A percentile compares a stretch with the other conserved stretches of the same genome.
Conservation (phyloP, 1,140 invertebrate species). For the Cotesia chilonis region DNA sequence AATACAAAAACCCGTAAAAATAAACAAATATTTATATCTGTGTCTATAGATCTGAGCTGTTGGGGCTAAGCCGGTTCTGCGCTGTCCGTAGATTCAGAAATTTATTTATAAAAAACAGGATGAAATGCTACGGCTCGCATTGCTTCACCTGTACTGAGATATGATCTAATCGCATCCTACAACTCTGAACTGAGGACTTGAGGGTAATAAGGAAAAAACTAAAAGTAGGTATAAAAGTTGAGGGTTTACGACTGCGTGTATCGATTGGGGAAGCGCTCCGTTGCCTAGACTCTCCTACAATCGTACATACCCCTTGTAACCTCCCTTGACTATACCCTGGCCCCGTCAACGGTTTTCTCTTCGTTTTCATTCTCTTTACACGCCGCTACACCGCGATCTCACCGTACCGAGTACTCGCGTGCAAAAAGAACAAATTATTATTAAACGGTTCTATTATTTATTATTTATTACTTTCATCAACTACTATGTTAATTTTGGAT, state of each 20-base stretch:
- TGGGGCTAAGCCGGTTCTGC: too few species aligned
- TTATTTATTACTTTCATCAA: conserved; percentile 41
- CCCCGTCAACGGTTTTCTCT: conserved; percentile 28
- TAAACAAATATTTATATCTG: neutral
- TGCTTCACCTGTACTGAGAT: too few species aligned
- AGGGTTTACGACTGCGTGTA: conserved; percentile 46
- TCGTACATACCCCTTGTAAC: conserved; percentile 45
- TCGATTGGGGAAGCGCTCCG: conserved; percentile 63
- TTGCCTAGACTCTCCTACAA: conserved; percentile 59
- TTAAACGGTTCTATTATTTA: too few species aligned
- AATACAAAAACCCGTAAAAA: conserved; percentile 8
- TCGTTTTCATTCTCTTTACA: neutral
- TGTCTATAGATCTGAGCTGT: too few species aligned
- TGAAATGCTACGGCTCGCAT: too few species aligned
- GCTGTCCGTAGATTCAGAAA: neutral
- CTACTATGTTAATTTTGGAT: conserved; percentile 50
- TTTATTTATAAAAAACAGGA: neutral
- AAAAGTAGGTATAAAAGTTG: conserved; percentile 14
- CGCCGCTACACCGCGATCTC: conserved; percentile 11
- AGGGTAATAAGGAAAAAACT: conserved; percentile 7
- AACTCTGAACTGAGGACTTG: too few species aligned
- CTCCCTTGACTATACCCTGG: conserved; percentile 27
- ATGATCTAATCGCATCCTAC: too few species aligned
- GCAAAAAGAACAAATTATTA: conserved; percentile 1
- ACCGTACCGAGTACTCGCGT: conserved; percentile 42